Evolutionary conservation across 2,797 vertebrate species (phyloP), one percentile per base, ranked within the genome.

Genomic region (Aselliscus stoliczkanus): DNA sequence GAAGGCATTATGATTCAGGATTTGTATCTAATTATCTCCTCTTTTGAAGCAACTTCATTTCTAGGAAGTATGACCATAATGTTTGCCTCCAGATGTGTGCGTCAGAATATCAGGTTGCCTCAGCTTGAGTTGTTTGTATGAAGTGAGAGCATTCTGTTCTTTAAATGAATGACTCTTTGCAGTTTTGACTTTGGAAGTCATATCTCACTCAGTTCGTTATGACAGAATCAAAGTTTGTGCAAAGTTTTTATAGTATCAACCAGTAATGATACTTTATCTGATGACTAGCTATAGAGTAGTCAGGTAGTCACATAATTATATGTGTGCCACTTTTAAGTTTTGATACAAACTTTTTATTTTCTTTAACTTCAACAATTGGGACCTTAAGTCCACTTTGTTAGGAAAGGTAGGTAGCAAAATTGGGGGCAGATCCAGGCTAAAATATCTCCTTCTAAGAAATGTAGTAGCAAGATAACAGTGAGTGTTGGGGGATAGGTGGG

Each of bases 151-250:
- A 75, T 90, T 73, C 13, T 90, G 25, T 84, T 91, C 23, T 79
- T 81, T 86, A 42, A 86, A 62, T 47, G 27, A 56, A 44, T 34
- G 20, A 58, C 1, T 84, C 17, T 64, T 47, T 42, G 31, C 3
- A 93, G 18, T 67, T 89, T 52, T 93, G 76, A 76, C n/a, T 67
- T 92, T 56, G 42, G 20, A 88, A 89, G 21, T 95, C 39, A 73
- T 15, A 79, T 52, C 25, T 67, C 14, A 72, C 25, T 67, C 14
- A 72, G 5, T 72, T 31, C 77, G 18, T 27, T 86, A 69, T 70
- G n/a, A 88, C 44, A 94, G 17, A 81, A 81, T 67, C 42, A 72
- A 80, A 90, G 23, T 60, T 82, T 70, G 65, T n/a, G 56, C 5
- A 29, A 42, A 17, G 8, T 50, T 85, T 90, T 84, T 69, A 13